Evolutionary conservation across 1,140 invertebrate species (phyloP), one percentile per base, ranked within the genome.

Genomic region (Caenorhabditis remanei): DNA sequence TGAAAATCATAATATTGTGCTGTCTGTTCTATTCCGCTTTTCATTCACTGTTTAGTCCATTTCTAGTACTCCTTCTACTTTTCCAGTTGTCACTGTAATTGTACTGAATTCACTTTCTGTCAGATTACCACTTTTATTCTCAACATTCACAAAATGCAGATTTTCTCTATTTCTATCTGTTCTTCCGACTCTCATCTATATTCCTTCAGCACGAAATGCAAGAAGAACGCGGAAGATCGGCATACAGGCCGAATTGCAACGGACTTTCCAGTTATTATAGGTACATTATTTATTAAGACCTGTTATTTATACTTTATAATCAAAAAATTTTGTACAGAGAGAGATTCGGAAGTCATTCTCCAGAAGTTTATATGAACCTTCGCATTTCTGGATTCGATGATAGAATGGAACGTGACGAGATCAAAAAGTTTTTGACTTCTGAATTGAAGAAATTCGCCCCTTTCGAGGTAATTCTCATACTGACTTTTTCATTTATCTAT

Each of bases 311-410:
- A 1, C n/a, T 4, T n/a, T 58, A 21, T 8, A 8, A n/a, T 21
- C 11, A n/a, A 46, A 21, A 21, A 14, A 13, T 79, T 11, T 48
- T 46, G 79, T 89, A 58, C 67, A 84, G 89, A 63, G 82, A 89
- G 53, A 75, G 89, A 6, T 89, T 89, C 50, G 89, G 89, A 53
- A 89, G 88, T 24, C 88, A 87, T 63, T 87, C 85, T 0, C 89
- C 89, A 40, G 88, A 87, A 58, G 88, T 89, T 32, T 89, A 89
- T 79, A 89, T 89, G 86, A 89, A 89, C 48, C 46, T 89, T 4
- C 88, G 89, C 11, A 84, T 89, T 19, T 83, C 84, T 24, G 83
- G 86, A 6, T 85, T 89, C 32, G 88, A 89, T 43, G 65, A 87
- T 19, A 19, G 75, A 11, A n/a, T 89, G 79, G 88, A 84, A 43